Evolutionary conservation across 1,140 invertebrate genomes (phyloP).

Genomic region (Ericerus pela): DNA sequence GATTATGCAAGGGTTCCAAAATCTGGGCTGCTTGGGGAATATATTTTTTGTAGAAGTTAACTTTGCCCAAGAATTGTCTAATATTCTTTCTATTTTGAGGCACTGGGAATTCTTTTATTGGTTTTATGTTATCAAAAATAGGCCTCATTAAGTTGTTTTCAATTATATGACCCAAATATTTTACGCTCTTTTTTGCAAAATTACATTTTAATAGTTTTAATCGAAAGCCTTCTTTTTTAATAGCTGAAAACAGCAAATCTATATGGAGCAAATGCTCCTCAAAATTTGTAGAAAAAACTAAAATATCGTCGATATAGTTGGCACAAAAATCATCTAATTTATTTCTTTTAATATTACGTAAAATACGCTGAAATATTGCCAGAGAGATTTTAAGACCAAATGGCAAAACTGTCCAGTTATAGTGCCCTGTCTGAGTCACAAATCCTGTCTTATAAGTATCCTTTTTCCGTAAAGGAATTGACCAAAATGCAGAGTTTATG

Average conservation of each 20-base stretch:
- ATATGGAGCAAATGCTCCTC: slow-evolving; percentile 20
- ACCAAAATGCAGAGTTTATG: slow-evolving; percentile 32
- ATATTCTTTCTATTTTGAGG: slow-evolving; percentile 21
- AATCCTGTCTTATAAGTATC: slow-evolving; percentile 30
- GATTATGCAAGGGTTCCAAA: slow-evolving; percentile 26
- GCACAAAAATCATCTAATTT: slow-evolving; percentile 15
- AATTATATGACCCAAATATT: slow-evolving; percentile 28
- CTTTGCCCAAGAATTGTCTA: slow-evolving; percentile 27
- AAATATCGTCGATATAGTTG: slow-evolving; percentile 23
- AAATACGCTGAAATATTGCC: slow-evolving; percentile 31
- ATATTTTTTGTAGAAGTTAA: slow-evolving; percentile 19
- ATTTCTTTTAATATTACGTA: slow-evolving; percentile 12
- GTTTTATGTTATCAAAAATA: slow-evolving; percentile 28
- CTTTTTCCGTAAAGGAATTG: slow-evolving; percentile 26
- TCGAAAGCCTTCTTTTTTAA: slow-evolving; percentile 26
- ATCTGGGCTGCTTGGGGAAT: slow-evolving; percentile 26
- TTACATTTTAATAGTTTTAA: too few species aligned
- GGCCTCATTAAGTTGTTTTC: slow-evolving; percentile 26
- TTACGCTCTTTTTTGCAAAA: too few species aligned
- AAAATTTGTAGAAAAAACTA: slow-evolving; percentile 21
- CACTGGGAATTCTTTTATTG: slow-evolving; percentile 27
- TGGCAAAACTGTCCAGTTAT: slow-evolving; percentile 27
- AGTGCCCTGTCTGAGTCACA: slow-evolving; percentile 29
- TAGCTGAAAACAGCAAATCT: slow-evolving; percentile 15
- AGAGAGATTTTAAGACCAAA: slow-evolving; percentile 31